A percentile compares a stretch with the other conserved stretches of the same genome.
These are phyloP conservation scores for Rhagoletis zephyria DNA, from an alignment of 1,140 invertebrate genomes.

Conservation along the genomic window DNA sequence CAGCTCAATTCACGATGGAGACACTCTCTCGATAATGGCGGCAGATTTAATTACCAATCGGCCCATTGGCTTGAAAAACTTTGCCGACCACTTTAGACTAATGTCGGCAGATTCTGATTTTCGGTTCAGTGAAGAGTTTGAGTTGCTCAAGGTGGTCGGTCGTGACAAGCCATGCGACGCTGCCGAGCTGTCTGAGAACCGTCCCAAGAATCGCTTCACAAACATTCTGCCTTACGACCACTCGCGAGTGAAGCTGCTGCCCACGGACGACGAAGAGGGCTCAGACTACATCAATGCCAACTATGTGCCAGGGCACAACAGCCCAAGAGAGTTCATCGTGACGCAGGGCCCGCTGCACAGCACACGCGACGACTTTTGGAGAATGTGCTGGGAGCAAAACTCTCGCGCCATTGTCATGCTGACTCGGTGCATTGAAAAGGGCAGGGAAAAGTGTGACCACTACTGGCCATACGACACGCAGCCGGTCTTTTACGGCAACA, in stretches of 20 bases:
- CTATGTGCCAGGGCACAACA: conserved; percentile 95
- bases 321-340: conserved; percentile 94
- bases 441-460: conserved; percentile 84
- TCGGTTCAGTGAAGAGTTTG: conserved; percentile 97
- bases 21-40: no score
- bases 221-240: conserved; percentile 99
- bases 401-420: conserved; percentile 97
- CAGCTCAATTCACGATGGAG: no score
- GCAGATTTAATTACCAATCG: conserved; percentile 88
- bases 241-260: conserved; percentile 93
- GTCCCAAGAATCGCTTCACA: conserved; percentile 98
- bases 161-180: conserved; percentile 90
- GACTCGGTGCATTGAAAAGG: conserved; percentile 94
- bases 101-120: conserved; percentile 99
- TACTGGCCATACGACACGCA: conserved; percentile 97
- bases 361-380: conserved; percentile 97
- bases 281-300: conserved; percentile 98
- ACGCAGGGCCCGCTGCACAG: conserved; percentile 96
- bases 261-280: conserved; percentile 96
- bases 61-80: conserved; percentile 90
- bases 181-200: conserved; percentile 94
- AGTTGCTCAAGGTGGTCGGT: conserved; percentile 95
- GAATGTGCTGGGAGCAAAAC: conserved; percentile 98
- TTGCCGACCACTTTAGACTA: conserved; percentile 91
- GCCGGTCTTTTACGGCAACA: conserved; percentile 96